A percentile compares a stretch with the other conserved stretches of the same genome.
Conservation (phyloP, 2,797 vertebrate species). For the Acridotheres tristis region DNA sequence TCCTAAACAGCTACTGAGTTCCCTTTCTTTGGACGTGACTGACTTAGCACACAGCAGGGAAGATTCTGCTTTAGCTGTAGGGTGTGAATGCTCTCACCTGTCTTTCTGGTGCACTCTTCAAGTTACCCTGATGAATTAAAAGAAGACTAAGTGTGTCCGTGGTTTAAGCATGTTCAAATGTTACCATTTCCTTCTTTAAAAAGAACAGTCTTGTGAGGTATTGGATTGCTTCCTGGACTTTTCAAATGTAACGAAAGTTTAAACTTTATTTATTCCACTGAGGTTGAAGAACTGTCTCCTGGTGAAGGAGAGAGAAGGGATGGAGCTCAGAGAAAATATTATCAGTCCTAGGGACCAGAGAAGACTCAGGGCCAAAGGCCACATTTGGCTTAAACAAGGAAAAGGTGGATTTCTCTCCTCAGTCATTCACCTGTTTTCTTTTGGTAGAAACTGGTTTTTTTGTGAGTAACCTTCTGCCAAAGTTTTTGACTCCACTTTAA, state of each 20-base stretch:
- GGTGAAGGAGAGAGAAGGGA: background rate
- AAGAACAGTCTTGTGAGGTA: background rate
- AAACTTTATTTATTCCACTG: background rate
- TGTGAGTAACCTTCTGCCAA: background rate
- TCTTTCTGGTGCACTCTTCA: background rate
- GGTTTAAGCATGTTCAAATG: background rate
- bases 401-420: background rate
- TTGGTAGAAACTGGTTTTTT: background rate
- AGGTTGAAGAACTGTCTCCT: background rate
- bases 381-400: background rate
- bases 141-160: background rate
- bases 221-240: background rate
- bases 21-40: background rate
- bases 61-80: background rate
- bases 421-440: background rate
- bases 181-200: background rate
- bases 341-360: background rate
- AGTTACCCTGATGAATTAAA: background rate
- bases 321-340: background rate
- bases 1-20: background rate
- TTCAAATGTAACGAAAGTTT: background rate
- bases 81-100: background rate
- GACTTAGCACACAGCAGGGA: accelerated
- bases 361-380: accelerated
- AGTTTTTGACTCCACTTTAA: background rate